Base-by-base conservation (phyloP, 2,888 invertebrate species). In the Stenurella melanura region DNA sequence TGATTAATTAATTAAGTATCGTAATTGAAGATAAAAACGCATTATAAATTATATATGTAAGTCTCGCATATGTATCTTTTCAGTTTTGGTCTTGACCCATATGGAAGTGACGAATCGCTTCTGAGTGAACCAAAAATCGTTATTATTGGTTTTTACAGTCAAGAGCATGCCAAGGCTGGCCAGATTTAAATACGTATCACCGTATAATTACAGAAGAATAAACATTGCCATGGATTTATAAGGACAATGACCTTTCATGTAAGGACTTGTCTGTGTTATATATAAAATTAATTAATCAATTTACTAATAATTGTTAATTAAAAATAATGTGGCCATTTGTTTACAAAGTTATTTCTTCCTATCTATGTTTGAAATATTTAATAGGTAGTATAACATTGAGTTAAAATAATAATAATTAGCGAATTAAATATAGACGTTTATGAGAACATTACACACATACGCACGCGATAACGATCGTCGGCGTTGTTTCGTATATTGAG, bases 211-310 rank as follows among this genome's bases (percentile, higher is more conserved):
- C 12, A 42, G 42, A 42, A 42, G 42, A 42, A 42, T 15, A 42
- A 42, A 42, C 12, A 42, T 42, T 26, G 9, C 30, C 4, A 61
- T 4, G 15, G n/a, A n/a, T 30, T 21, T 61, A 30, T 26, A 61
- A 61, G 60, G 26, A 61, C 60, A 61, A 26, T n/a, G 21, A 61
- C 60, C 60, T 61, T 61, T 61, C 15, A 26, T 26, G 60, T 15
- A 26, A 61, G 30, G 21, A 18, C 26, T 42, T 15, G 11, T 7
- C 42, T 42, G 12, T 12, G 12, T 3, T 12, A 42, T 42, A 42
- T 42, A 42, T 42, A 11, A 42, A 42, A 42, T 12, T 42, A 42
- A 42, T 11, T 42, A 42, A 12, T 42, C 12, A 12, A 12, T 11
- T 42, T 12, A 42, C 4, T 42, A 12, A 42, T 12, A 42, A 12